Percentiles rank a stretch among this genome's conserved stretches.
These are phyloP conservation scores for Melitaea cinxia DNA, from an alignment of 1,140 invertebrate species.

Conservation along the genomic window DNA sequence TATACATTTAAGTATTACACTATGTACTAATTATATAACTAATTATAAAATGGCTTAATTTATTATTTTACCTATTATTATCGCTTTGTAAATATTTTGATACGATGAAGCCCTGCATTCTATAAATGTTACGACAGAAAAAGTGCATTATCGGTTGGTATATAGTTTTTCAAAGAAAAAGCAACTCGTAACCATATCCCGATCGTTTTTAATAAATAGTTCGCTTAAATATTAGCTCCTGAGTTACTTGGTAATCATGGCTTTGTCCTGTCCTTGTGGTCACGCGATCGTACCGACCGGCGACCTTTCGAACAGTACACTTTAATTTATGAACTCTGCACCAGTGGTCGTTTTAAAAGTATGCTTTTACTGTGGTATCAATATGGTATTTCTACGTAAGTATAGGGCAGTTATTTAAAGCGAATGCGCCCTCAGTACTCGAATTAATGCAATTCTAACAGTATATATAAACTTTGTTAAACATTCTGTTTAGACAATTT, in stretches of 20 bases:
- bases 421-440: no score
- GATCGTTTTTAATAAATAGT: conserved; percentile 40
- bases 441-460: no score
- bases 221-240: conserved; percentile 39
- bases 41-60: no score
- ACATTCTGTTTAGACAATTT: no score
- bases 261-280: conserved; percentile 39
- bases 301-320: conserved; percentile 23
- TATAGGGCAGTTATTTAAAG: no score
- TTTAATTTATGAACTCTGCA: conserved; percentile 18
- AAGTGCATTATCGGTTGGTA: conserved; percentile 37
- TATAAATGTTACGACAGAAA: conserved; percentile 14
- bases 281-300: conserved; percentile 31
- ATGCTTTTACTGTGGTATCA: not conserved
- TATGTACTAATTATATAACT: no score
- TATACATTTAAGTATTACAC: no score
- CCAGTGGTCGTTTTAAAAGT: not conserved
- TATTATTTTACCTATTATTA: no score
- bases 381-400: not conserved
- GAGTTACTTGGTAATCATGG: conserved; percentile 32
- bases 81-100: not conserved
- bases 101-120: not conserved
- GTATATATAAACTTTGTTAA: no score
- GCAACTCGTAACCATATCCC: conserved; percentile 35
- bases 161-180: conserved; percentile 37